A percentile compares a stretch with the other conserved stretches of the same genome.
Evolutionary conservation across 2,888 invertebrate species (phyloP).

Genomic region (Ormyrus thymus): DNA sequence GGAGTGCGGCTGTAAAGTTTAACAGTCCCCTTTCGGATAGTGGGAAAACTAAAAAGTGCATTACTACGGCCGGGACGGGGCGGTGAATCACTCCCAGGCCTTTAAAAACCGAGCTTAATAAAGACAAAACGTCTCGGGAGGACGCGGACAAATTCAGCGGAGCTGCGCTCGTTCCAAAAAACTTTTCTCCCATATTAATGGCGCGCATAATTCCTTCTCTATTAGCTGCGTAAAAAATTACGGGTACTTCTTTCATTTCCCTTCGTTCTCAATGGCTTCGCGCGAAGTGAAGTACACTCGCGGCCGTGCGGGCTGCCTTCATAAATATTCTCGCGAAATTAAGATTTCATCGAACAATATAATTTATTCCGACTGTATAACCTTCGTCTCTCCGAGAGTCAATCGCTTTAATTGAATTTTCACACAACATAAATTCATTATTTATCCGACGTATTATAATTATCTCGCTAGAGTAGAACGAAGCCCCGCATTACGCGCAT

Average conservation of each 20-base stretch:
- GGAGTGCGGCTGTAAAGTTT: too few species aligned
- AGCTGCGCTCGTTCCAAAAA: slow-evolving; percentile 38
- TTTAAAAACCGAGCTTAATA: slow-evolving; percentile 41
- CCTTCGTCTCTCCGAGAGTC: too few species aligned
- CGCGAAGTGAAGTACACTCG: not conserved
- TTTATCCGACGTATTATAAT: too few species aligned
- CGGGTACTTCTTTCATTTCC: not conserved
- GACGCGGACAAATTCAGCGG: not conserved
- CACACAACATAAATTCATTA: too few species aligned
- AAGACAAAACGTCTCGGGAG: slow-evolving; percentile 37
- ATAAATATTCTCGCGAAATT: too few species aligned
- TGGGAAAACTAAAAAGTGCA: slow-evolving; percentile 24
- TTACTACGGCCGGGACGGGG: not conserved
- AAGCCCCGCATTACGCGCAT: too few species aligned
- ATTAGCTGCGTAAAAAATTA: slow-evolving; percentile 33
- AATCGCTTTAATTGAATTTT: too few species aligned
- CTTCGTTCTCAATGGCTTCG: not conserved
- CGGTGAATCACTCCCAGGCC: slow-evolving; percentile 17
- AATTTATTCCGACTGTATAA: too few species aligned
- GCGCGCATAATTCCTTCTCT: slow-evolving; percentile 33
- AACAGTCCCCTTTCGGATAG: not conserved
- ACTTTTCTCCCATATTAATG: slow-evolving; percentile 45
- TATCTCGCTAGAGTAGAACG: too few species aligned
- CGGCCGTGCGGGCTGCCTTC: too few species aligned
- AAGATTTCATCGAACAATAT: too few species aligned